Base-by-base conservation (phyloP, 2,888 invertebrate species). In the Drosophila maculinotata region DNA sequence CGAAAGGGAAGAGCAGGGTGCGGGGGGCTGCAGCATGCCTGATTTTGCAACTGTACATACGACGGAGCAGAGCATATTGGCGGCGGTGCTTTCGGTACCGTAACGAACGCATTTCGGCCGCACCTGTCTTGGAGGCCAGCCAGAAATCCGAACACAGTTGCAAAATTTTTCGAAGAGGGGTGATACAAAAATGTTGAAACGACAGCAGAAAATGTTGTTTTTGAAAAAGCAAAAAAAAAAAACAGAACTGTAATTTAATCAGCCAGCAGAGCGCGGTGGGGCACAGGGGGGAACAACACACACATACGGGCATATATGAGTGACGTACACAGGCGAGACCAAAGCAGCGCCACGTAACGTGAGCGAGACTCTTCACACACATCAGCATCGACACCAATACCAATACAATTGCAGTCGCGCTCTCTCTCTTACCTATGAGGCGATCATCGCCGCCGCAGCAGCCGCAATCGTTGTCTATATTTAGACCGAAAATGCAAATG, bases 401-500 rank as follows among this genome's bases (percentile, higher is more conserved):
- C 15, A 28, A 41, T 6, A 17, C 12, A 8, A 42, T 28, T 8
- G 14, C 35, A 31, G 26, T 17, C 33, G n/a, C 38, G 7, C 70
- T 15, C 71, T 38, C 54, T 9, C 59, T 36, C 52, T 71, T 52
- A 73, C 76, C 76, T 73, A 73, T 49, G 54, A 44, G 51, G 31
- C 51, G 72, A 73, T 65, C 69, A 56, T 6, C 6, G 51, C 48
- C 33, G 26, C 30, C 12, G 30, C 38, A 38, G 56, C 56, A 56
- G 57, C 58, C 39, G 39, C 65, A 57, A 51, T 49, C 26, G 10
- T 62, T 82, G 80, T 81, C 85, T 85, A 85, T 79, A 88, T 85
- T 84, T 85, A 85, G 88, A 56, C 71, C 56, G 74, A 87, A 87
- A 85, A 88, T 79, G 87, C 80, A 84, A 88, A 84, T 87, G 84